Base-by-base conservation (phyloP, 2,797 vertebrate genomes). In the Gallinago nigripennis region DNA sequence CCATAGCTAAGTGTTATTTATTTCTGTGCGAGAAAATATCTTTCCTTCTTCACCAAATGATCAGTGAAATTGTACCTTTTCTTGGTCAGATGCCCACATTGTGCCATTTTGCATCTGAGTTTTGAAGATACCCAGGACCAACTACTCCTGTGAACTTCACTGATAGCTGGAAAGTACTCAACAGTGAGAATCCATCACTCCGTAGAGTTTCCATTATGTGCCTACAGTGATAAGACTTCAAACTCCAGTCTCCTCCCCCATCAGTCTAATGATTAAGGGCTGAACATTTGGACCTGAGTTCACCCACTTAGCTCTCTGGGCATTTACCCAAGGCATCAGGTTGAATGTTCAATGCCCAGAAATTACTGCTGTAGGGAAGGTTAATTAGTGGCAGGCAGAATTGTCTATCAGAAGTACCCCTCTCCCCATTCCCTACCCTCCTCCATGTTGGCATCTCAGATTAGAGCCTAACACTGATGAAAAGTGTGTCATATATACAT, bases 241-340 rank as follows among this genome's bases (percentile, higher is more conserved):
- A 78, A 53, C 11, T 23, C 35, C 35, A 53, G 37, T 28, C 33
- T 76, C 13, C 23, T 65, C 2, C 39, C 30, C 10, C 11, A 4
- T 48, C 28, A 51, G 56, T 58, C 65, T 24, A n/a, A 37, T 8
- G n/a, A 33, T 61, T 35, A 65, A 68, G 33, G 17, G 9, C 23
- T 80, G 43, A 66, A 37, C 14, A 5, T 77, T 24, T 80, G 43
- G 14, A 6, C 61, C 11, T 69, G 31, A 16, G 30, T 58, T 90
- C 28, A 60, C 16, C 18, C 19, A 8, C 9, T 31, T n/a, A 50
- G 6, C 7, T 14, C 13, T 87, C 31, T n/a, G 56, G 28, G 16
- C 28, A 6, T 73, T 68, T 30, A 23, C 23, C 24, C 0, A 0
- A 70, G 21, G 6, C 6, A 1, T 33, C 39, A 33, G 4, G 24